Conservation (phyloP, 2,888 invertebrate species). For the Steinernema scapterisci region DNA sequence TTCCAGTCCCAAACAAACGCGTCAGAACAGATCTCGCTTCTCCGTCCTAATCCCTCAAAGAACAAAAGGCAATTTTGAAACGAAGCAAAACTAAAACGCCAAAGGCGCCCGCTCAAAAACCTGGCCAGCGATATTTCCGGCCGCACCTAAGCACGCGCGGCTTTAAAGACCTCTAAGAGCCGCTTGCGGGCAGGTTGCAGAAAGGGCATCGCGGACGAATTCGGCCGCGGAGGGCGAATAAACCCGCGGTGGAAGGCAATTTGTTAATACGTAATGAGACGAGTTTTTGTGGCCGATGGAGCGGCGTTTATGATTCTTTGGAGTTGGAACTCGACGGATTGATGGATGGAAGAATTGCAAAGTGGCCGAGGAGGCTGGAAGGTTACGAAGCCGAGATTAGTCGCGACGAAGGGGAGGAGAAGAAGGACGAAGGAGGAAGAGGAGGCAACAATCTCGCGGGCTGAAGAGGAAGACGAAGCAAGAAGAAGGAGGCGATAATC, state of each 20-base stretch:
- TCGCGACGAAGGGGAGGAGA: neutral
- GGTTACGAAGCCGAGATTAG: neutral
- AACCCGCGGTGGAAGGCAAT: conserved; percentile 16
- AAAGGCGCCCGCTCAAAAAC: neutral
- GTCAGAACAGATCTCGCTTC: no score
- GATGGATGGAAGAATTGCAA: neutral
- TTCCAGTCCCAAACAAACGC: no score
- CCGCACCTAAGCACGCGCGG: neutral
- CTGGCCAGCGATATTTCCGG: neutral
- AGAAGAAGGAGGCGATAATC: neutral
- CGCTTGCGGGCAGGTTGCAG: conserved; percentile 23
- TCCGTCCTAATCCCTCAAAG: neutral
- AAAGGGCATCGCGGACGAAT: conserved; percentile 17
- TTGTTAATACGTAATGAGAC: conserved; percentile 30
- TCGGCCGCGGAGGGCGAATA: conserved; percentile 26
- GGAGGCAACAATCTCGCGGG: neutral
- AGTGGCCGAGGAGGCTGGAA: neutral
- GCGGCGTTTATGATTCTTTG: conserved; percentile 18
- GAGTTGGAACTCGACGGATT: neutral
- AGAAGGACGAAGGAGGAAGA: neutral
- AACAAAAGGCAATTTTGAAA: neutral
- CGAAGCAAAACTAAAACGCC: neutral
- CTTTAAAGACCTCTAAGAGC: conserved; percentile 22
- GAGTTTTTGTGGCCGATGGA: neutral
- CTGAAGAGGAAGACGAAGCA: conserved; percentile 4